Base-by-base conservation (phyloP, 2,888 invertebrate species). In the Trilocha varians region DNA sequence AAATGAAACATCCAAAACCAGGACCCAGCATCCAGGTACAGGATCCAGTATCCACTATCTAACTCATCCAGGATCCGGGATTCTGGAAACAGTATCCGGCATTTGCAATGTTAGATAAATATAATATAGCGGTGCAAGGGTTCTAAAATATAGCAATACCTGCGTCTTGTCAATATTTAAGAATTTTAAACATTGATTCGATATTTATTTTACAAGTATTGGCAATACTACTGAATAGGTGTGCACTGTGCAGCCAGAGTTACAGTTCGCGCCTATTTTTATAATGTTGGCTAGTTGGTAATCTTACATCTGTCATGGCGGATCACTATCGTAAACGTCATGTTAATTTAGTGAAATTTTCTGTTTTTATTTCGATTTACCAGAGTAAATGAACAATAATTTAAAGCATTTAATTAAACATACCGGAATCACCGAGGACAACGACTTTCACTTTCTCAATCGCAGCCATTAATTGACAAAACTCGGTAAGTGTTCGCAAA, bases 401-500 rank as follows among this genome's bases (percentile, higher is more conserved):
- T 34, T 38, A 39, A 39, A 36, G 36, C 38, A 44, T 42, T 39
- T 25, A 16, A 17, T 13, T 13, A 16, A 35, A 25, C 38, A 38
- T 87, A 93, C 94, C 95, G 49, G 95, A 94, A 87, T 98, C 97
- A 39, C 97, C 97, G 46, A 97, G 90, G 45, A 98, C 92, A 58
- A 98, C 90, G 47, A 98, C 92, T 75, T 96, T 93, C 13, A 96
- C 95, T 88, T 95, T 93, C 78, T 96, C 95, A 62, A 95, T 93
- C 50, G 92, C 91, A 61, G 94, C 91, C 93, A 93, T 94, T 78
- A 65, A 62, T 58, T 66, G 59, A 53, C 49, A 57, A 54, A 50
- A 54, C 50, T 62, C 52, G 70, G 79, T 78, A 64, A 65, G 66
- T 63, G 63, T 55, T 68, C 62, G 25, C 25, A 25, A 25, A 25